phyloP scores from a whole-genome alignment of 2,888 invertebrate genomes.

The Phragmatobia fuliginosa region DNA sequence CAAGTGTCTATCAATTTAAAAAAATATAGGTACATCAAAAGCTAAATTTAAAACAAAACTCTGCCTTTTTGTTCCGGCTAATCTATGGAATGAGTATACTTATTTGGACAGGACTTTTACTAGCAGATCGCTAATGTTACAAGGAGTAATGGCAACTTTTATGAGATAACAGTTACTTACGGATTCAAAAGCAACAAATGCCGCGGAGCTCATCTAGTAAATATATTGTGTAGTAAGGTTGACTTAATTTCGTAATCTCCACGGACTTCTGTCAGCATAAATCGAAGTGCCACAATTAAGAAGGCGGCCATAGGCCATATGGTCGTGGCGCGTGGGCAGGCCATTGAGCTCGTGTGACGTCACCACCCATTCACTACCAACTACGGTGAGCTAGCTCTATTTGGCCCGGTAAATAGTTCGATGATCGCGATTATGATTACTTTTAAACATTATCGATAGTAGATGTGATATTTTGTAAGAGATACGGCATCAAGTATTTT shows the following conservation, averaged over 20 bases:
- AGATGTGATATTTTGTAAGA: not conserved
- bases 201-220: too few relatives aligned
- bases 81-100: too few relatives aligned
- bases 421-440: not conserved
- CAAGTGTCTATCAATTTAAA: too few relatives aligned
- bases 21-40: too few relatives aligned
- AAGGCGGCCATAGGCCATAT: constrained; percentile 68
- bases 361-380: constrained; percentile 69
- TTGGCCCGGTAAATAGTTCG: constrained; percentile 41
- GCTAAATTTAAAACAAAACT: too few relatives aligned
- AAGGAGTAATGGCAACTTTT: too few relatives aligned
- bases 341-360: constrained; percentile 64
- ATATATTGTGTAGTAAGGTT: not conserved
- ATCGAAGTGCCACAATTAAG: constrained; percentile 29
- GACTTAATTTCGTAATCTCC: not conserved
- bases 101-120: too few relatives aligned
- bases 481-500: too few relatives aligned
- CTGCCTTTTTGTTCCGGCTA: too few relatives aligned
- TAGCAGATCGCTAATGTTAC: too few relatives aligned
- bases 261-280: constrained; percentile 14
- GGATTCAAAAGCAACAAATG: too few relatives aligned
- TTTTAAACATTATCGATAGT: not conserved
- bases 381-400: constrained; percentile 42
- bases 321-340: constrained; percentile 61
- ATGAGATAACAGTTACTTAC: too few relatives aligned